A percentile compares a stretch with the other conserved stretches of the same genome.
phyloP scores from a whole-genome alignment of 1,140 invertebrate genomes.

The Neelides sp. region DNA sequence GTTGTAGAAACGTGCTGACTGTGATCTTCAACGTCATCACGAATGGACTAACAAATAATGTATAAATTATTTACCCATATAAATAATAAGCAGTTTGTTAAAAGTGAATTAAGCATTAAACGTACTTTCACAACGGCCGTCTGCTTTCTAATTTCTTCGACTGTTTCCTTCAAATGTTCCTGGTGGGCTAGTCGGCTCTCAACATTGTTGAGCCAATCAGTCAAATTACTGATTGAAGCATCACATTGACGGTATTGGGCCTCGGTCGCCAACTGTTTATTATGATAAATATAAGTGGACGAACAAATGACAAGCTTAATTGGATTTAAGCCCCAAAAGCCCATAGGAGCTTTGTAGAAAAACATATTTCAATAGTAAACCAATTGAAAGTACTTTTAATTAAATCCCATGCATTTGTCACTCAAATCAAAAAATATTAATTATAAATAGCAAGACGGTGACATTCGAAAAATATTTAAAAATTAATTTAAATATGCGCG shows the following conservation, averaged over 20 bases:
- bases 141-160: slow-evolving; percentile 75
- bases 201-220: slow-evolving; percentile 74
- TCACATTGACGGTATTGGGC: slow-evolving; percentile 84
- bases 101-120: background rate
- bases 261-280: slow-evolving; percentile 73
- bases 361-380: no score
- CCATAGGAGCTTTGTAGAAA: no score
- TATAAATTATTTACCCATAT: background rate
- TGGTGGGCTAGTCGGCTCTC: slow-evolving; percentile 77
- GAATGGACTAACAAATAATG: slow-evolving; percentile 54
- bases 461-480: no score
- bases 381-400: no score
- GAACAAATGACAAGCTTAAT: no score
- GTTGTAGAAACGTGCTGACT: slow-evolving; percentile 70
- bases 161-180: slow-evolving; percentile 73
- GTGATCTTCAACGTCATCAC: slow-evolving; percentile 79
- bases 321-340: no score
- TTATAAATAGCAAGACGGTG: no score
- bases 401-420: no score
- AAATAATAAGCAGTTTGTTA: background rate
- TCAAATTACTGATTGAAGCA: slow-evolving; percentile 65
- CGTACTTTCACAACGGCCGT: slow-evolving; percentile 72
- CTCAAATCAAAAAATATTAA: no score
- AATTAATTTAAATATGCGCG: no score
- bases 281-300: no score